A percentile compares a stretch with the other conserved stretches of the same genome.
Evolutionary conservation across 2,888 invertebrate species (phyloP).

Genomic region (Trimorus sp.): DNA sequence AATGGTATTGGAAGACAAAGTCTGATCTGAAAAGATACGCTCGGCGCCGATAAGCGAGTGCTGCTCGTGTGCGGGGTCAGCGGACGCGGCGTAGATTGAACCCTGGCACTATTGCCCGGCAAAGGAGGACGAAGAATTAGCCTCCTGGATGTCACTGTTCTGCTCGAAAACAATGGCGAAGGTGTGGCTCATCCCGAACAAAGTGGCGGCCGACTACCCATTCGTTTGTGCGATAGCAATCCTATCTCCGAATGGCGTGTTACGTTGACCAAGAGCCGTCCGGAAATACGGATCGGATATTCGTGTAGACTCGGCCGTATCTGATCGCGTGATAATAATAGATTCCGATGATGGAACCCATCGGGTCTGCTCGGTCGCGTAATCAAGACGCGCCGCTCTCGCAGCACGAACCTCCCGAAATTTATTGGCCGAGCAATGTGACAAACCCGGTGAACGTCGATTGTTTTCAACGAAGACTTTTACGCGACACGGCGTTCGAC

Average conservation of each 20-base stretch:
- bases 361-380: conserved; percentile 79
- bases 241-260: conserved; percentile 68
- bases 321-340: conserved; percentile 81
- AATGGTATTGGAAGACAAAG: conserved; percentile 81
- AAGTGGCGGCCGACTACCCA: conserved; percentile 68
- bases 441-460: background rate
- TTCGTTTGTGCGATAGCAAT: conserved; percentile 62
- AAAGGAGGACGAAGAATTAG: conserved; percentile 63
- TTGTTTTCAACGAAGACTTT: conserved; percentile 18
- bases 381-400: conserved; percentile 68
- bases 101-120: conserved; percentile 62
- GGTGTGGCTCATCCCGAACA: conserved; percentile 73
- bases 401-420: too few relatives aligned
- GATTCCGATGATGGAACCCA: conserved; percentile 78
- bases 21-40: conserved; percentile 71
- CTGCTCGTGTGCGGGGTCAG: conserved; percentile 51
- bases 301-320: conserved; percentile 70
- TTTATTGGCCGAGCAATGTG: background rate
- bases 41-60: conserved; percentile 65
- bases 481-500: conserved; percentile 67
- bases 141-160: conserved; percentile 66
- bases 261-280: conserved; percentile 66
- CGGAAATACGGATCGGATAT: conserved; percentile 62
- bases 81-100: conserved; percentile 73
- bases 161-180: conserved; percentile 73